These are phyloP conservation scores for Acipenser ruthenus DNA, from an alignment of 2,797 vertebrate genomes.

Conservation along the genomic window DNA sequence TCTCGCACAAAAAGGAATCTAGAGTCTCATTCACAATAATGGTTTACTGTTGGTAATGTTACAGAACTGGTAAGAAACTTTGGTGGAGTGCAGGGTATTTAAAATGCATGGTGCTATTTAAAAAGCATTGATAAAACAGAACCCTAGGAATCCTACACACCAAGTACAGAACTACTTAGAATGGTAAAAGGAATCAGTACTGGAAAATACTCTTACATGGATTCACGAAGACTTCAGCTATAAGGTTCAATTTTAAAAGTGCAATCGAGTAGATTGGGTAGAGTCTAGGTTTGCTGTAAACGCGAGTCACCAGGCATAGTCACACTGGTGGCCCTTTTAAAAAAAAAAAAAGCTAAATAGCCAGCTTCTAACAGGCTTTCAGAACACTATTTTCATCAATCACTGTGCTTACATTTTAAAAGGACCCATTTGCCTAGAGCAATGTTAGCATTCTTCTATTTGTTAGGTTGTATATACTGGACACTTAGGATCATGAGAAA, in stretches of 20 bases:
- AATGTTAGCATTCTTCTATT: constrained; percentile 1
- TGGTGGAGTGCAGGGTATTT: too few species aligned
- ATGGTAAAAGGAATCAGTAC: neutral
- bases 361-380: too few species aligned
- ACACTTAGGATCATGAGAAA: neutral
- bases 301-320: neutral
- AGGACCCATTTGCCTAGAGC: neutral
- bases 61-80: too few species aligned
- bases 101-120: neutral
- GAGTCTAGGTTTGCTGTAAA: neutral
- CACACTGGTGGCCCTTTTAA: neutral
- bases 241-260: constrained; percentile 2
- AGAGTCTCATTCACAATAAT: too few species aligned
- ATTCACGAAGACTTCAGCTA: neutral
- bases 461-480: neutral
- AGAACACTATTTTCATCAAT: neutral
- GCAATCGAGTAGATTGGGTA: neutral
- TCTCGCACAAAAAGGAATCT: neutral
- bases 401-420: neutral
- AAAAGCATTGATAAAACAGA: neutral
- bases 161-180: neutral
- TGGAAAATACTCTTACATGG: neutral
- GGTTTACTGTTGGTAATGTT: too few species aligned
- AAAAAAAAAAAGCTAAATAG: neutral
- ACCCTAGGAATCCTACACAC: too few species aligned